phyloP scores from a whole-genome alignment of 1,140 invertebrate species.

The Scaptomyza hsui region DNA sequence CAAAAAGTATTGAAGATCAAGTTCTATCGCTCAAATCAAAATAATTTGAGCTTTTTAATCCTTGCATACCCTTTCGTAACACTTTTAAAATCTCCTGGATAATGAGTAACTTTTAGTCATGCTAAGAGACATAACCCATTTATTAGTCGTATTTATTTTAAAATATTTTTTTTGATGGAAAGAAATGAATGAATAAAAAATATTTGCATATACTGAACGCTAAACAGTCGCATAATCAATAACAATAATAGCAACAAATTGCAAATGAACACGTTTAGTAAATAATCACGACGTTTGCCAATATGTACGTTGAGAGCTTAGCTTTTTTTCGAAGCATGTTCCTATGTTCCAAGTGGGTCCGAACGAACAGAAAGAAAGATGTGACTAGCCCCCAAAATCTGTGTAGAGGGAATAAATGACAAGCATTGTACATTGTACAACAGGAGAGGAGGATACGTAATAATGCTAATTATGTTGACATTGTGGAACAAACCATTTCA shows the following conservation, averaged over 20 bases:
- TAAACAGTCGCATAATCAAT: slow-evolving; percentile 81
- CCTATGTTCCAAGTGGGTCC: slow-evolving; percentile 4
- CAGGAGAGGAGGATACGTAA: slow-evolving; percentile 30
- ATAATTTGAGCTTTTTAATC: neutral
- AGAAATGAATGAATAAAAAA: slow-evolving; percentile 74
- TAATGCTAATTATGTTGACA: slow-evolving; percentile 70
- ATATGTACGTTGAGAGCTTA: neutral
- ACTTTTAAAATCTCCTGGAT: too few species aligned
- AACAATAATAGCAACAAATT: slow-evolving; percentile 77
- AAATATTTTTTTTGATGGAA: slow-evolving; percentile 30
- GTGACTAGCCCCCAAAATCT: neutral
- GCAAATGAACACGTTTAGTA: slow-evolving; percentile 80
- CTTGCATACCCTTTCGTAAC: too few species aligned
- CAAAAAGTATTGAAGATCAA: slow-evolving; percentile 35
- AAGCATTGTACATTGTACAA: slow-evolving; percentile 8
- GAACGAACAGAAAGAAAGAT: neutral
- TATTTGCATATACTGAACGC: slow-evolving; percentile 73
- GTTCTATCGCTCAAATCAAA: slow-evolving; percentile 8
- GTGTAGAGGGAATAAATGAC: slow-evolving; percentile 2
- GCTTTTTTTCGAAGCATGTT: neutral
- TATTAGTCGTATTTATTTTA: slow-evolving; percentile 16
- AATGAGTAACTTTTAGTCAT: neutral
- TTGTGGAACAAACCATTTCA: slow-evolving; percentile 50
- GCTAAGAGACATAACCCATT: neutral
- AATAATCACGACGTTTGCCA: slow-evolving; percentile 62